Conservation (phyloP, 2,797 vertebrate genomes). For the Balearica regulorum region DNA sequence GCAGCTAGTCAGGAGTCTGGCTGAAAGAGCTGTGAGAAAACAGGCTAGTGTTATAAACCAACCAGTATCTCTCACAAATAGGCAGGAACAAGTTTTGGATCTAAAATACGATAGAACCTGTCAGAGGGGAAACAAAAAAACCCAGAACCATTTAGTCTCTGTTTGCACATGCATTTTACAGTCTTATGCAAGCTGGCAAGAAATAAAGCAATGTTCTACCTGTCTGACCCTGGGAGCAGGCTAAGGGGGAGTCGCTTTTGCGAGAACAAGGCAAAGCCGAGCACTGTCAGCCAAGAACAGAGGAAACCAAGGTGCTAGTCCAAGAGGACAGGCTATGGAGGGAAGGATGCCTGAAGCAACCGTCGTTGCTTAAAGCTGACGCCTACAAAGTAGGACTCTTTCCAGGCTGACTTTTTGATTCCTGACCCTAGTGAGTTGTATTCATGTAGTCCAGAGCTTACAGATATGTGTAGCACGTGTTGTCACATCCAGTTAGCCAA, state of each 20-base stretch:
- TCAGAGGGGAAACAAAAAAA: background rate
- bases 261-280: background rate
- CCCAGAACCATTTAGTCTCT: background rate
- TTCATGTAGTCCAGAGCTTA: background rate
- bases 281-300: background rate
- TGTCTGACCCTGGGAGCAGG: background rate
- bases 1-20: background rate
- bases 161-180: background rate
- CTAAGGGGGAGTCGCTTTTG: background rate
- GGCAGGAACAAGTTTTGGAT: background rate
- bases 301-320: background rate
- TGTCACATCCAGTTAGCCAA: background rate
- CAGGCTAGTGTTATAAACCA: background rate
- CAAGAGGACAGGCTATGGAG: background rate
- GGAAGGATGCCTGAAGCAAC: background rate
- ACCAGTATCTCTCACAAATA: background rate
- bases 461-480: rapidly evolving
- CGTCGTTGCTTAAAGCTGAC: background rate
- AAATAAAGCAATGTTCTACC: background rate
- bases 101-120: background rate
- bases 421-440: background rate
- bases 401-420: background rate
- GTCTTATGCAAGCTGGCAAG: background rate
- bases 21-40: background rate
- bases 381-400: background rate